Percentiles rank a stretch among this genome's conserved stretches.
Evolutionary conservation across 2,888 invertebrate species (phyloP).

Genomic region (Callyntrura sp.): DNA sequence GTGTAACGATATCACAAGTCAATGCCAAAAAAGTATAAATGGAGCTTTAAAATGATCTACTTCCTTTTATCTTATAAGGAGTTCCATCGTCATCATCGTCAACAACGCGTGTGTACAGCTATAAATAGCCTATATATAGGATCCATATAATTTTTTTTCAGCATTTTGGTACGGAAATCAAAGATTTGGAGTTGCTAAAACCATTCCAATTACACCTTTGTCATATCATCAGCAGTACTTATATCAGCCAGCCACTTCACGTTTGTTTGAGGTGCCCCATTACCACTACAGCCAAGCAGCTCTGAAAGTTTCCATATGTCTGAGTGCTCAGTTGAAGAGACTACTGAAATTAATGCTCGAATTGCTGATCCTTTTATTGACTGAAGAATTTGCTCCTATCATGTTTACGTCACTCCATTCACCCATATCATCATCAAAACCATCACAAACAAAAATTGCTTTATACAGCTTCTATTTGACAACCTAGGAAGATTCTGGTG

Average conservation of each 20-base stretch:
- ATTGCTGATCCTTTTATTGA: slow-evolving; percentile 47
- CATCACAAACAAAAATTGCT: slow-evolving; percentile 50
- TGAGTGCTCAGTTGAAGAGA: slow-evolving; percentile 23
- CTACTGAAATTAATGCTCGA: slow-evolving; percentile 31
- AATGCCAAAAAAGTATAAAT: slow-evolving; percentile 46
- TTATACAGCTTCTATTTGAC: background rate
- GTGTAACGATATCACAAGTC: slow-evolving; percentile 44
- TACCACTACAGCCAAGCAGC: background rate
- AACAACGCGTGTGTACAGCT: background rate
- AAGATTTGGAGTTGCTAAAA: slow-evolving; percentile 11
- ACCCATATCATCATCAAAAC: too few species aligned
- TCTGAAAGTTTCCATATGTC: slow-evolving; percentile 17
- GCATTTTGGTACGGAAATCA: slow-evolving; percentile 20
- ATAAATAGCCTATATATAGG: slow-evolving; percentile 17
- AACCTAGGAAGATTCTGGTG: too few species aligned
- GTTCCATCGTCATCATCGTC: slow-evolving; percentile 15
- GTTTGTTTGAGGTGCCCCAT: background rate
- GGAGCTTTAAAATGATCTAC: slow-evolving; percentile 49
- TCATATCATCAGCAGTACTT: slow-evolving; percentile 1
- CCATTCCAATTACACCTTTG: slow-evolving; percentile 15
- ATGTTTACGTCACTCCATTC: slow-evolving; percentile 68
- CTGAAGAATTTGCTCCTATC: slow-evolving; percentile 54
- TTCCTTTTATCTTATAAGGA: slow-evolving; percentile 54
- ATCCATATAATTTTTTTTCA: background rate
- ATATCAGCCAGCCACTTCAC: background rate